A percentile compares a stretch with the other conserved stretches of the same genome.
Conservation (phyloP, 2,888 invertebrate species). For the Drosophila lutescens region DNA sequence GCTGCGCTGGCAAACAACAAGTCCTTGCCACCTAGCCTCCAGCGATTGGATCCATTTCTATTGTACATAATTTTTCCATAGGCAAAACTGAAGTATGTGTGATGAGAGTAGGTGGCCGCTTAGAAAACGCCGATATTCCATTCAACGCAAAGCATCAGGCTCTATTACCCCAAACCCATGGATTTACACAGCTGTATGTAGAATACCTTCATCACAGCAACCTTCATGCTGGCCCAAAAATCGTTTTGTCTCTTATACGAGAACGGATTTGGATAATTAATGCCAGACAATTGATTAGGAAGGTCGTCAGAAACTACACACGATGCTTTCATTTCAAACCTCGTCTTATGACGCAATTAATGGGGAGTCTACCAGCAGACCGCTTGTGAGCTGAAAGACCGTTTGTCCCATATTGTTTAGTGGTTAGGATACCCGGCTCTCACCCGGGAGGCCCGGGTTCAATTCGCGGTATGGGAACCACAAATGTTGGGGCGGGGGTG, state of each 20-base stretch:
- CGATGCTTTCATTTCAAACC: slow-evolving; percentile 43
- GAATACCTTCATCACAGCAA: background rate
- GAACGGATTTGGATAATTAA: slow-evolving; percentile 29
- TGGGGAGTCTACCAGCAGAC: slow-evolving; percentile 44
- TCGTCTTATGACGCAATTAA: slow-evolving; percentile 33
- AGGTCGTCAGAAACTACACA: slow-evolving; percentile 9
- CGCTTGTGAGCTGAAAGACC: slow-evolving; percentile 24
- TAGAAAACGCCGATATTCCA: background rate
- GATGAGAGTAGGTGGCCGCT: background rate
- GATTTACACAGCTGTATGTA: background rate
- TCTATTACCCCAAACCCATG: background rate
- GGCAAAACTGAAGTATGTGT: background rate
- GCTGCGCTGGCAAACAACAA: too few species aligned
- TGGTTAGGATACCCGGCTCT: too few species aligned
- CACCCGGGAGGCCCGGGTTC: too few species aligned
- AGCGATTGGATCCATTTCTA: background rate
- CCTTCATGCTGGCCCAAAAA: slow-evolving; percentile 28
- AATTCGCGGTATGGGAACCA: too few species aligned
- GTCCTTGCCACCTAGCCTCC: too few species aligned
- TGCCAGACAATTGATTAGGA: background rate
- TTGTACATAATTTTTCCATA: background rate
- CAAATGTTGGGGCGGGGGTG: too few species aligned
- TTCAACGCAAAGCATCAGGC: background rate
- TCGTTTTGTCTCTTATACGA: too few species aligned
- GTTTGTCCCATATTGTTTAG: too few species aligned